Percentiles rank a stretch among this genome's conserved stretches.
phyloP scores from a whole-genome alignment of 2,113 vertebrate genomes.

The Perognathus longimembris region DNA sequence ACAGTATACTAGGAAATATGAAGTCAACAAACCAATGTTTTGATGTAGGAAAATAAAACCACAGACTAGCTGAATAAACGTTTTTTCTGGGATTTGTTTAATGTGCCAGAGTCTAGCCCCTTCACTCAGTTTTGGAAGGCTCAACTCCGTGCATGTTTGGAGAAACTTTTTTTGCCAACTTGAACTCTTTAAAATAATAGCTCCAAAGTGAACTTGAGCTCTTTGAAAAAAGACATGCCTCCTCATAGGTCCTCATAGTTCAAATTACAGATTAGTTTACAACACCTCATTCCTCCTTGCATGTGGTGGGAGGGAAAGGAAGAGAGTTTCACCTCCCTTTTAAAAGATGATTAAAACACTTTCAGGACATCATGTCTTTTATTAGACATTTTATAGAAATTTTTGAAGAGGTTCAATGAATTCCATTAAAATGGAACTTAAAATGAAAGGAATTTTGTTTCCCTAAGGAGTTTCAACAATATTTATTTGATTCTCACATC shows the following conservation, averaged over 20 bases:
- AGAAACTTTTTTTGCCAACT: neutral
- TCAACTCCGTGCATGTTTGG: neutral
- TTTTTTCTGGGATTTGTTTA: neutral
- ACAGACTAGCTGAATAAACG: neutral
- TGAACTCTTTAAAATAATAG: conserved; percentile 44
- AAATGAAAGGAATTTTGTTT: conserved; percentile 59
- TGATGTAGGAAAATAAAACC: conserved; percentile 26
- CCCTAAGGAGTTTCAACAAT: conserved; percentile 17
- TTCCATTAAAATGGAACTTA: conserved; percentile 70
- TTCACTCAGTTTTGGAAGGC: neutral
- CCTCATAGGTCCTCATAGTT: neutral
- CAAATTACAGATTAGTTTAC: conserved; percentile 68
- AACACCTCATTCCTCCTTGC: conserved; percentile 48
- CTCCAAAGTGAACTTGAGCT: conserved; percentile 1
- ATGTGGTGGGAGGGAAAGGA: conserved; percentile 28
- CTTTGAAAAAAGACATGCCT: conserved; percentile 33
- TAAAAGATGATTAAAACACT: conserved; percentile 63
- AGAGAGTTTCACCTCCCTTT: conserved; percentile 44
- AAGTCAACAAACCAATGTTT: conserved; percentile 8
- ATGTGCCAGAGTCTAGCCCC: neutral
- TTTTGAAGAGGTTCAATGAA: conserved; percentile 68
- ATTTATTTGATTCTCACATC: conserved; percentile 74
- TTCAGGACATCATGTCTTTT: conserved; percentile 61
- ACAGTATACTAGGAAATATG: neutral
- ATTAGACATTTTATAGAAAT: conserved; percentile 67